A percentile compares a stretch with the other conserved stretches of the same genome.
These are phyloP conservation scores for Datnioides undecimradiatus DNA, from an alignment of 2,113 vertebrate species.

Conservation along the genomic window DNA sequence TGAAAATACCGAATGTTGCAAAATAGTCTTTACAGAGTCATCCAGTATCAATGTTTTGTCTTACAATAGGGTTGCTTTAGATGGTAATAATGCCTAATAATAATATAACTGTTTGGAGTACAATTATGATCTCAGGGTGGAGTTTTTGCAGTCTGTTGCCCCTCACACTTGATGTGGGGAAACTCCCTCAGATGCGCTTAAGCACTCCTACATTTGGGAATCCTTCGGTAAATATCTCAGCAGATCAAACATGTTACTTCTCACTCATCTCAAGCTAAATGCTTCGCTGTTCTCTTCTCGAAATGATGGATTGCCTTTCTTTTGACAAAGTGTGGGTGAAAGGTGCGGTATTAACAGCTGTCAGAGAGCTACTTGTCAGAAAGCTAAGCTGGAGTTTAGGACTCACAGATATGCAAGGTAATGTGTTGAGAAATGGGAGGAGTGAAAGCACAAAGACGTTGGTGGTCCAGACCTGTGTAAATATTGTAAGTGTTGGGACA, in stretches of 20 bases:
- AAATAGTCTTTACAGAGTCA: neutral
- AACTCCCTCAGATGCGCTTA: constrained; percentile 71
- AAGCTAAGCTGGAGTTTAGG: constrained; percentile 52
- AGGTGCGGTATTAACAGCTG: constrained; percentile 70
- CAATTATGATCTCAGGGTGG: constrained; percentile 32
- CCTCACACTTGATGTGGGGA: constrained; percentile 56
- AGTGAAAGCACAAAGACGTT: constrained; percentile 64
- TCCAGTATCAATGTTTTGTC: neutral
- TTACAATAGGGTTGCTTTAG: neutral
- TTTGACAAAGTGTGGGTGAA: constrained; percentile 68
- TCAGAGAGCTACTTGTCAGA: constrained; percentile 34
- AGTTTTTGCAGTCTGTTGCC: constrained; percentile 32
- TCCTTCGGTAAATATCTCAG: constrained; percentile 74
- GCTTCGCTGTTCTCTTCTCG: constrained; percentile 56
- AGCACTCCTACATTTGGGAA: constrained; percentile 61
- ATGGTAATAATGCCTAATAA: neutral
- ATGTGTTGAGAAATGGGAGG: constrained; percentile 62
- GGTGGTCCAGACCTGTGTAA: constrained; percentile 82
- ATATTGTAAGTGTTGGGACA: constrained; percentile 76
- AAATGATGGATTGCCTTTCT: constrained; percentile 67
- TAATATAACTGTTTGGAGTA: constrained; percentile 28
- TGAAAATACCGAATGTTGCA: too few species aligned
- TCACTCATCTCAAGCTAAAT: constrained; percentile 75
- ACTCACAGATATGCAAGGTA: constrained; percentile 56
- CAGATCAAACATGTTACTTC: constrained; percentile 72